Evolutionary conservation across 1,140 invertebrate species (phyloP), one percentile per base, ranked within the genome.

Genomic region (Drosophila lini): DNA sequence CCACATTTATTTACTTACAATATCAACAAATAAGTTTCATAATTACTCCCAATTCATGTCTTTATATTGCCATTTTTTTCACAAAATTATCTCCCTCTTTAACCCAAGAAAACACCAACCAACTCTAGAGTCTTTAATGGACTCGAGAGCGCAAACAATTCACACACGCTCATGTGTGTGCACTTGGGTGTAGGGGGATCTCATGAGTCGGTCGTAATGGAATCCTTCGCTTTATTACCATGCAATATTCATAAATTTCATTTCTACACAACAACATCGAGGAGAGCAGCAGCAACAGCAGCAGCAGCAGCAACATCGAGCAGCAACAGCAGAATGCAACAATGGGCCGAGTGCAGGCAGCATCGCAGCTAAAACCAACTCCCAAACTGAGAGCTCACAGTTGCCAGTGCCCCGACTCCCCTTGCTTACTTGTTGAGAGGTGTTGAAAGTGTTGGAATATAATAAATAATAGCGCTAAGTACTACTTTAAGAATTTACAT

Each of bases 401-500:
- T 15, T 40, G 45, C 47, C 60, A 48, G 38, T n/a, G 34, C 34
- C 52, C 40, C 64, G 55, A 84, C 89, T 91, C 7, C 22, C 45
- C 13, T 47, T 78, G 88, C 73, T 80, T 78, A 91, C 88, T 91
- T 91, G 88, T 91, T 91, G 88, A 91, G 89, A 91, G 88, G 88
- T 91, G 88, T 81, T 91, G 88, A 91, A 91, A 91, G 78, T 90
- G 83, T 80, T 91, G 89, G 89, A 89, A 91, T 91, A 89, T 89
- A 91, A 91, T 91, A 91, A 91, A 91, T 91, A 91, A 91, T 91
- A 91, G 81, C 78, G 78, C 83, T 91, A 91, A 91, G 83, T 91
- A 91, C 88, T 91, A 91, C 89, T 91, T 91, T 91, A 91, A 91
- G 88, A 91, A 91, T 91, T 91, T 91, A 89, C 85, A 88, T 88